Conservation (phyloP, 2,113 vertebrate genomes). For the Petrocephalus zakoni region DNA sequence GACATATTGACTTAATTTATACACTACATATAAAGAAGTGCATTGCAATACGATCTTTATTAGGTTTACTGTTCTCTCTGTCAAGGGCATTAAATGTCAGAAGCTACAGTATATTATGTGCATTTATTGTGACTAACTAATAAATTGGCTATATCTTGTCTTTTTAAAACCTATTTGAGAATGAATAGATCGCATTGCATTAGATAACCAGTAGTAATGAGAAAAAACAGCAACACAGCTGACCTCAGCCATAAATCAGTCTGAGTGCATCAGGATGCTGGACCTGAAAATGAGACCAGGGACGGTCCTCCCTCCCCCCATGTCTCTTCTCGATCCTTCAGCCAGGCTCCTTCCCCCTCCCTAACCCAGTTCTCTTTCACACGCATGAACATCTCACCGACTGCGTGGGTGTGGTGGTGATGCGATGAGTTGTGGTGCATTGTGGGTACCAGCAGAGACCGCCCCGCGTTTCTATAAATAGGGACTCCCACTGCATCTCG, state of each 20-base stretch:
- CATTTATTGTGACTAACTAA: background rate
- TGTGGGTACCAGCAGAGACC: slow-evolving; percentile 57
- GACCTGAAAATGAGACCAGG: background rate
- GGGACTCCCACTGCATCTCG: slow-evolving; percentile 34
- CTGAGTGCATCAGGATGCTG: background rate
- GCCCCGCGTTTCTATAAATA: slow-evolving; percentile 55
- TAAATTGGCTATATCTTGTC: background rate
- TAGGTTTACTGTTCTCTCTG: background rate
- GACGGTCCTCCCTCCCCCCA: slow-evolving; percentile 21
- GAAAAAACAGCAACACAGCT: background rate
- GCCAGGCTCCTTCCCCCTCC: background rate
- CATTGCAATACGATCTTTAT: background rate
- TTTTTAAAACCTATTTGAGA: background rate
- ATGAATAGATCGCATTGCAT: background rate
- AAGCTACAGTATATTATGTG: background rate
- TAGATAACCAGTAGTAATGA: background rate
- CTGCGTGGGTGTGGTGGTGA: slow-evolving; percentile 66
- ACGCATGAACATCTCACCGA: slow-evolving; percentile 30
- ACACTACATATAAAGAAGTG: background rate
- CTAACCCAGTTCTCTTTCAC: slow-evolving; percentile 28
- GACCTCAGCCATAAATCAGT: background rate
- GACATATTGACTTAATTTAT: background rate
- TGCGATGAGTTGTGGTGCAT: slow-evolving; percentile 46
- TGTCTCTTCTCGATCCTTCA: background rate
- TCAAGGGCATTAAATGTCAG: slow-evolving; percentile 1